Evolutionary conservation across 2,888 invertebrate species (phyloP).

Genomic region (Nomada fabriciana): DNA sequence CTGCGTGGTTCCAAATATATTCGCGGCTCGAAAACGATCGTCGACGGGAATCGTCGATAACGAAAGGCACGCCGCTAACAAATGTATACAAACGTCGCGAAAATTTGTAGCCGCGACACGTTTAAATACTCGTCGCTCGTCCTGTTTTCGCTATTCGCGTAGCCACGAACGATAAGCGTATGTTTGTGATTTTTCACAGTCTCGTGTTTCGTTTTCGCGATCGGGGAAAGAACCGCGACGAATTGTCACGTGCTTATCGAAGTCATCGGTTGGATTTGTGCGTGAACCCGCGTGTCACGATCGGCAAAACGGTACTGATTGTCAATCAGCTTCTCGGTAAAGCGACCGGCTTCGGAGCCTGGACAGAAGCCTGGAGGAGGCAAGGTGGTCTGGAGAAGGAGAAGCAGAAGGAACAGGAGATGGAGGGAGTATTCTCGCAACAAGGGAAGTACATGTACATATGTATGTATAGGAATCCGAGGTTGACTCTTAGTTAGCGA

Average conservation of each 20-base stretch:
- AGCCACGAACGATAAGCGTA: background rate
- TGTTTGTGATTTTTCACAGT: background rate
- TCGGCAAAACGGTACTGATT: conserved; percentile 67
- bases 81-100: background rate
- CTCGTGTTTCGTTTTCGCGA: background rate
- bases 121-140: background rate
- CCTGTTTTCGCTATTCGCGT: background rate
- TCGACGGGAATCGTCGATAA: background rate
- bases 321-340: conserved; percentile 68
- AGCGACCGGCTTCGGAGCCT: conserved; percentile 53
- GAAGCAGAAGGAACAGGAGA: conserved; percentile 53
- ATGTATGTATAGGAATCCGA: conserved; percentile 38
- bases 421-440: conserved; percentile 60
- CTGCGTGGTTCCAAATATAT: background rate
- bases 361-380: conserved; percentile 60
- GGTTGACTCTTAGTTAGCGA: conserved; percentile 30
- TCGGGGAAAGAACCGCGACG: no score
- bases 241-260: conserved; percentile 37
- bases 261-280: conserved; percentile 15
- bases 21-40: background rate
- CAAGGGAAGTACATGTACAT: conserved; percentile 37
- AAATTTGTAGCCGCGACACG: background rate
- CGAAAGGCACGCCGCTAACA: background rate
- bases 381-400: conserved; percentile 53
- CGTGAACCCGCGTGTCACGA: conserved; percentile 20